These are phyloP conservation scores for Cariama cristata DNA, from an alignment of 2,113 vertebrate species.

Conservation along the genomic window DNA sequence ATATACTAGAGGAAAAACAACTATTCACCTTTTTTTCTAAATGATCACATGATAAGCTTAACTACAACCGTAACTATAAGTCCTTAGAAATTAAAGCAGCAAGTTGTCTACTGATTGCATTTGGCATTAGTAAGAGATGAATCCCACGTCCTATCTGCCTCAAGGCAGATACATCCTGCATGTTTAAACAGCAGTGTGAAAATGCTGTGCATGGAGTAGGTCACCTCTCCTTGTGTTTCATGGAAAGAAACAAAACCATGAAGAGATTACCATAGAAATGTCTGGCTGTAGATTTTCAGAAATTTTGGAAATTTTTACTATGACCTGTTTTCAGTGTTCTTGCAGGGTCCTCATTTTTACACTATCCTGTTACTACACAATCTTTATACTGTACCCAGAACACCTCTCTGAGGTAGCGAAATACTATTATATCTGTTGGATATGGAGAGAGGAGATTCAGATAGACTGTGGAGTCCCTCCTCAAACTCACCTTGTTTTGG, in stretches of 20 bases:
- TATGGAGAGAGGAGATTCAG: neutral
- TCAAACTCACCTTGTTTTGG: neutral
- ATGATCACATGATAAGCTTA: slow-evolving; percentile 66
- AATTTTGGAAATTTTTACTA: neutral
- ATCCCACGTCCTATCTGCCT: slow-evolving; percentile 2
- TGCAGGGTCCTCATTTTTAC: neutral
- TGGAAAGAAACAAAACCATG: neutral
- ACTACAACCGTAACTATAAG: slow-evolving; percentile 49
- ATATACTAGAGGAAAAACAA: slow-evolving; percentile 61
- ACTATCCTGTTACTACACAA: neutral
- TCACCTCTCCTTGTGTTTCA: neutral
- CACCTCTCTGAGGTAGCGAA: neutral
- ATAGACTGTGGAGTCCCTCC: neutral
- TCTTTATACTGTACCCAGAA: neutral
- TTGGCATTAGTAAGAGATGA: slow-evolving; percentile 55
- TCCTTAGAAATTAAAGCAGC: slow-evolving; percentile 60
- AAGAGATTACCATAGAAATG: neutral
- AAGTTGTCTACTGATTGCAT: slow-evolving; percentile 59
- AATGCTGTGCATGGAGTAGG: neutral
- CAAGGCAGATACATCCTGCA: slow-evolving; percentile 24
- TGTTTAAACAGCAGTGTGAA: neutral
- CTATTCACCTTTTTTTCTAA: slow-evolving; percentile 42
- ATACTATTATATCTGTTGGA: neutral
- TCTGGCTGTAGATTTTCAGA: neutral
- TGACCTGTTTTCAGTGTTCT: neutral